A percentile compares a stretch with the other conserved stretches of the same genome.
phyloP scores from a whole-genome alignment of 2,113 vertebrate genomes.

The Prunella himalayana region DNA sequence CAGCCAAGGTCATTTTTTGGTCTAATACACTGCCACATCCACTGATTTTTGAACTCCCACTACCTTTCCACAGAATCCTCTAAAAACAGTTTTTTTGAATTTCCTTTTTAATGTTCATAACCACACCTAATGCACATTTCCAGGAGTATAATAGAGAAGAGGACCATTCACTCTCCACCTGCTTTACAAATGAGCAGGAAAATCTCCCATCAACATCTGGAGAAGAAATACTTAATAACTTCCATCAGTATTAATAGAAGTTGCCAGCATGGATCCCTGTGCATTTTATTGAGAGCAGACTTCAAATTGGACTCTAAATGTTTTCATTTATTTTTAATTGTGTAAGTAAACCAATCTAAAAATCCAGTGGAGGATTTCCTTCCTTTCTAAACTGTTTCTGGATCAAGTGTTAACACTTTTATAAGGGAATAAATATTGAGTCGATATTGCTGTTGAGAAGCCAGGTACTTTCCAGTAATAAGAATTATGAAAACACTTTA shows the following conservation, averaged over 20 bases:
- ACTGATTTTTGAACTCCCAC: neutral
- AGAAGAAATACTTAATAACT: neutral
- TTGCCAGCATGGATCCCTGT: neutral
- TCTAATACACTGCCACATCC: neutral
- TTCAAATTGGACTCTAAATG: neutral
- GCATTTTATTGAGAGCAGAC: neutral
- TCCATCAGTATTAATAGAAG: neutral
- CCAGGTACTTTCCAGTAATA: neutral
- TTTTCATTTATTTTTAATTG: conserved; percentile 40
- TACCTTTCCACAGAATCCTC: neutral
- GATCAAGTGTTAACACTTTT: neutral
- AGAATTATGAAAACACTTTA: neutral
- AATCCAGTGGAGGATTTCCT: neutral
- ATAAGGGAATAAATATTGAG: neutral
- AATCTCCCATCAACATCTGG: neutral
- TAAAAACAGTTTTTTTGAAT: neutral
- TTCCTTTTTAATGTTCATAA: neutral
- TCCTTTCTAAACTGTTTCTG: neutral
- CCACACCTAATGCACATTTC: neutral
- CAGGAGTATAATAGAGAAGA: neutral
- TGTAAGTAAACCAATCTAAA: neutral
- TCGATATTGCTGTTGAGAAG: neutral
- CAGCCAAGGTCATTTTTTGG: conserved; percentile 34
- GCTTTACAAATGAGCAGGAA: neutral
- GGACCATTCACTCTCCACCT: neutral